Evolutionary conservation across 2,888 invertebrate genomes (phyloP).

Genomic region (Acrobasis consociella): DNA sequence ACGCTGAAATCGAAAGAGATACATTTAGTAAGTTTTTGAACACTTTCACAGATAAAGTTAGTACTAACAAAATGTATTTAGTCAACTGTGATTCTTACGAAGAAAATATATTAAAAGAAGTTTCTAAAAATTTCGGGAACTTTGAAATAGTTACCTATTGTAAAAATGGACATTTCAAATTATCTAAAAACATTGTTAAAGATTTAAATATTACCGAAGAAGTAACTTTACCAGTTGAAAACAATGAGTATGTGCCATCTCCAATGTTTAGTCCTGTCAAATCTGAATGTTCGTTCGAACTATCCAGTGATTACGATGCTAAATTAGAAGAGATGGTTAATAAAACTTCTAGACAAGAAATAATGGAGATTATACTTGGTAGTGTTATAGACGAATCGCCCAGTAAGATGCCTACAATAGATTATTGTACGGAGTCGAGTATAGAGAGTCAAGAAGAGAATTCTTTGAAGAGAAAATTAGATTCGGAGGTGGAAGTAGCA

Average conservation of each 20-base stretch:
- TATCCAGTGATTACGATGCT: constrained; percentile 70
- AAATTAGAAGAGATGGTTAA: constrained; percentile 74
- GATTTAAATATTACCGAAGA: constrained; percentile 59
- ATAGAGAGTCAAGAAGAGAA: constrained; percentile 49
- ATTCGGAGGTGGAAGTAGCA: constrained; percentile 47
- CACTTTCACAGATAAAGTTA: constrained; percentile 41
- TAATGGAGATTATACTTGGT: constrained; percentile 80
- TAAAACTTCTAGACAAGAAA: constrained; percentile 71
- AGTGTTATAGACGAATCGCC: constrained; percentile 53
- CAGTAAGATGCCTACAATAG: constrained; percentile 64
- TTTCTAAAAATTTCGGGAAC: constrained; percentile 52
- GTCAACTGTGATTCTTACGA: constrained; percentile 70
- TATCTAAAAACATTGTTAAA: constrained; percentile 59
- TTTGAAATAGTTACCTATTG: constrained; percentile 65
- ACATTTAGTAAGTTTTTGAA: constrained; percentile 59
- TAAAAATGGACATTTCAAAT: constrained; percentile 64
- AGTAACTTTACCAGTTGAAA: constrained; percentile 56
- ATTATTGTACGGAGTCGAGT: constrained; percentile 62
- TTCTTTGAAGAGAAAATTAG: constrained; percentile 57
- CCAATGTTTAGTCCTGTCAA: constrained; percentile 66
- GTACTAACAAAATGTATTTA: constrained; percentile 54
- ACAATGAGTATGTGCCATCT: constrained; percentile 39
- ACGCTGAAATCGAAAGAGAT: constrained; percentile 60
- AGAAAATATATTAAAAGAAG: constrained; percentile 63
- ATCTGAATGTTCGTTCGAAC: constrained; percentile 73